These are phyloP conservation scores for Gallirallus australis DNA, from an alignment of 2,797 vertebrate genomes.

Conservation along the genomic window DNA sequence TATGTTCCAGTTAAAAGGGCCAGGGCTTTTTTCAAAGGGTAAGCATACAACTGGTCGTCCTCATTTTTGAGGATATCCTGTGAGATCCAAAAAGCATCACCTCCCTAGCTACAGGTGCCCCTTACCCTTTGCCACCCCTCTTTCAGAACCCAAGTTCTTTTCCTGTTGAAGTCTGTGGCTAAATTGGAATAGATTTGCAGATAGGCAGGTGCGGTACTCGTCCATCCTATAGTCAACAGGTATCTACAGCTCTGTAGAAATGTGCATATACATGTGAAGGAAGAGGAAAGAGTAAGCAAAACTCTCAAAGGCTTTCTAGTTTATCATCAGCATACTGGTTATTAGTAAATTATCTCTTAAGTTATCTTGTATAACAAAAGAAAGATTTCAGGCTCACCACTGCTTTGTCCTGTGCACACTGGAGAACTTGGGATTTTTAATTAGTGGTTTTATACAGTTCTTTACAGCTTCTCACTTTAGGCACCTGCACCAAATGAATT, in stretches of 20 bases:
- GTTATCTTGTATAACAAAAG: neutral
- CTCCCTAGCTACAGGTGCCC: neutral
- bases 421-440: neutral
- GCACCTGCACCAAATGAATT: neutral
- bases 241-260: neutral
- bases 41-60: neutral
- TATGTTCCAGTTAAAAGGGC: neutral
- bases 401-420: neutral
- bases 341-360: neutral
- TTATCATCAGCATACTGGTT: neutral
- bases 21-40: neutral
- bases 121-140: neutral
- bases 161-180: neutral
- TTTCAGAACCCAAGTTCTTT: neutral
- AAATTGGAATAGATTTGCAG: neutral
- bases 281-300: neutral
- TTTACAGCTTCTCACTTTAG: neutral
- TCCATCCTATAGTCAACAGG: neutral
- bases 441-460: neutral
- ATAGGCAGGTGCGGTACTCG: fast-evolving
- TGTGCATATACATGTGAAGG: neutral
- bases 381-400: neutral
- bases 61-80: neutral
- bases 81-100: neutral
- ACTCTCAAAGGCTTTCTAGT: neutral